Percentiles rank a stretch among this genome's conserved stretches.
Evolutionary conservation across 2,113 vertebrate genomes (phyloP).

Genomic region (Lophius piscatorius): DNA sequence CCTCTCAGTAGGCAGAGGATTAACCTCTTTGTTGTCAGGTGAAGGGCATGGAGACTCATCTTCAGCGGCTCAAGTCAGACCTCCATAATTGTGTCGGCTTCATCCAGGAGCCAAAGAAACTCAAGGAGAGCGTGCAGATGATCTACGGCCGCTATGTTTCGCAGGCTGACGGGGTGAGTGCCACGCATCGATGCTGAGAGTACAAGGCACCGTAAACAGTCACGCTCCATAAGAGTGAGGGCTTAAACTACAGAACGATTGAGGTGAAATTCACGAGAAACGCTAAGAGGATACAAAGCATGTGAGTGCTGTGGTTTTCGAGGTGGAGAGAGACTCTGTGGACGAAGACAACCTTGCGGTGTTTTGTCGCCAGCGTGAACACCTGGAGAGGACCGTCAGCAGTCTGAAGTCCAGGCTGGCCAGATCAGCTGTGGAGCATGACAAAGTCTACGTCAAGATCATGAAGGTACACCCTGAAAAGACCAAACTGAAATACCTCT

Average conservation of each 20-base stretch:
- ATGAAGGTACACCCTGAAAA: conserved; percentile 81
- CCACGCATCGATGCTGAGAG: no score
- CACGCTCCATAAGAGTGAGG: no score
- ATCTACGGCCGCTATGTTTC: conserved; percentile 84
- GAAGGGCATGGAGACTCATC: conserved; percentile 78
- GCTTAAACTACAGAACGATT: no score
- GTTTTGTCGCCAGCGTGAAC: conserved; percentile 80
- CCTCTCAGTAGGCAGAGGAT: no score
- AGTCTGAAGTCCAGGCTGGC: conserved; percentile 82
- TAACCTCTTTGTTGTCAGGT: no score
- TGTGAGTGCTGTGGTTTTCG: conserved; percentile 10
- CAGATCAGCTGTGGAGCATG: conserved; percentile 83
- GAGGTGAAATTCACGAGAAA: no score
- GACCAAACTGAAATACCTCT: no score
- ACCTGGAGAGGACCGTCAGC: conserved; percentile 84
- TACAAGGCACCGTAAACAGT: no score
- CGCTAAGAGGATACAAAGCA: not conserved
- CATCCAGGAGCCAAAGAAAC: conserved; percentile 86
- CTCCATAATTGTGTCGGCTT: conserved; percentile 85
- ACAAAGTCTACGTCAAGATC: conserved; percentile 80
- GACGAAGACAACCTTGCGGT: conserved; percentile 83
- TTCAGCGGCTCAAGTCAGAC: conserved; percentile 87
- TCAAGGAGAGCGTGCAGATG: conserved; percentile 82
- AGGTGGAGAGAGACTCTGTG: conserved; percentile 82
- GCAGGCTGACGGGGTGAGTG: conserved; percentile 83